Percentiles rank a stretch among this genome's conserved stretches.
Evolutionary conservation across 2,888 invertebrate genomes (phyloP).

Genomic region (Ornithoptera priamus): DNA sequence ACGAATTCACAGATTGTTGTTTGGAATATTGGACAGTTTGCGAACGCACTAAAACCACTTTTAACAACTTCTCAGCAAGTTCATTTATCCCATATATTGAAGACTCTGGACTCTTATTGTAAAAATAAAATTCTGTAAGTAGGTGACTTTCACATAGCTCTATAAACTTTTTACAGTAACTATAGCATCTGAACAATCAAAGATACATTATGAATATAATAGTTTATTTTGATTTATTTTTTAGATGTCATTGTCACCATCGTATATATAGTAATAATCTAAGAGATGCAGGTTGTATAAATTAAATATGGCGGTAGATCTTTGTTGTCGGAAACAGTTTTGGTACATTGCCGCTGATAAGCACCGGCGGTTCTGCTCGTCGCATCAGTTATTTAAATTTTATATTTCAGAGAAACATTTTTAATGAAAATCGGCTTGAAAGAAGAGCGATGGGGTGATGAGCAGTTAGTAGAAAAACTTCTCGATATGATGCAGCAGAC

Average conservation of each 20-base stretch:
- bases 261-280: too few relatives aligned
- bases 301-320: too few relatives aligned
- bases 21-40: conserved; percentile 83
- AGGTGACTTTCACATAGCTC: background rate
- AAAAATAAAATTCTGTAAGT: conserved; percentile 73
- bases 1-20: conserved; percentile 65
- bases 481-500: conserved; percentile 82
- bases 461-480: conserved; percentile 74
- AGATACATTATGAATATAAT: too few relatives aligned
- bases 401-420: conserved; percentile 61
- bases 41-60: conserved; percentile 78
- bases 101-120: conserved; percentile 70
- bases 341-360: too few relatives aligned
- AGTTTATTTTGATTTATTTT: too few relatives aligned
- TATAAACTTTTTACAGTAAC: background rate
- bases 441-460: conserved; percentile 70
- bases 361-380: too few relatives aligned
- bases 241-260: too few relatives aligned
- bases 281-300: too few relatives aligned
- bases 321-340: too few relatives aligned
- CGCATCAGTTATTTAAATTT: background rate
- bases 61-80: conserved; percentile 66
- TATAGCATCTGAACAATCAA: too few relatives aligned
- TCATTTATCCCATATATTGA: conserved; percentile 67
- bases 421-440: conserved; percentile 79